Conservation (phyloP, 2,888 invertebrate genomes). For the Himalopsyche anomala region DNA sequence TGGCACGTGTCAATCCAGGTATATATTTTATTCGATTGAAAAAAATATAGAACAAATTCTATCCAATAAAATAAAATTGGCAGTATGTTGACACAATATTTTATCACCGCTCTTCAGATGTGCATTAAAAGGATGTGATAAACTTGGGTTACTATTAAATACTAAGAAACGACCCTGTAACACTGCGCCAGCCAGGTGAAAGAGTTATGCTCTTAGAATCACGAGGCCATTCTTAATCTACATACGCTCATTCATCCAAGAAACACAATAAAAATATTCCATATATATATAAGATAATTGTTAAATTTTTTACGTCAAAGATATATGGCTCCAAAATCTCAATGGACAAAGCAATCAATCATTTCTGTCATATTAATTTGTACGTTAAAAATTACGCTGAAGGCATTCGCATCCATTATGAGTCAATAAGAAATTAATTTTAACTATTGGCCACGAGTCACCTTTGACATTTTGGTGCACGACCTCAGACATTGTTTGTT, state of each 20-base stretch:
- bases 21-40: too few relatives aligned
- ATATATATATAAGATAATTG: neutral
- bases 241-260: neutral
- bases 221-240: slow-evolving; percentile 17
- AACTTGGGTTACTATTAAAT: too few relatives aligned
- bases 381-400: neutral
- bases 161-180: too few relatives aligned
- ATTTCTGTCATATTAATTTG: slow-evolving; percentile 24
- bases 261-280: neutral
- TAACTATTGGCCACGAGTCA: neutral
- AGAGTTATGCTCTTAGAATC: neutral
- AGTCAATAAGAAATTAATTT: slow-evolving; percentile 20
- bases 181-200: neutral
- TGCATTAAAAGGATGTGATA: too few relatives aligned
- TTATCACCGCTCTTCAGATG: too few relatives aligned
- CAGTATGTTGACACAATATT: too few relatives aligned
- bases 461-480: neutral
- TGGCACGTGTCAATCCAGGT: too few relatives aligned
- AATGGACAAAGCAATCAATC: slow-evolving; percentile 17
- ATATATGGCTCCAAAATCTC: slow-evolving; percentile 3
- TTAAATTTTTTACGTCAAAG: neutral
- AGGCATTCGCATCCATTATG: slow-evolving; percentile 6
- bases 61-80: too few relatives aligned
- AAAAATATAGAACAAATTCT: too few relatives aligned
- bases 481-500: too few relatives aligned